Conservation (phyloP, 1,140 invertebrate species). For the Aphaenogaster rudis region DNA sequence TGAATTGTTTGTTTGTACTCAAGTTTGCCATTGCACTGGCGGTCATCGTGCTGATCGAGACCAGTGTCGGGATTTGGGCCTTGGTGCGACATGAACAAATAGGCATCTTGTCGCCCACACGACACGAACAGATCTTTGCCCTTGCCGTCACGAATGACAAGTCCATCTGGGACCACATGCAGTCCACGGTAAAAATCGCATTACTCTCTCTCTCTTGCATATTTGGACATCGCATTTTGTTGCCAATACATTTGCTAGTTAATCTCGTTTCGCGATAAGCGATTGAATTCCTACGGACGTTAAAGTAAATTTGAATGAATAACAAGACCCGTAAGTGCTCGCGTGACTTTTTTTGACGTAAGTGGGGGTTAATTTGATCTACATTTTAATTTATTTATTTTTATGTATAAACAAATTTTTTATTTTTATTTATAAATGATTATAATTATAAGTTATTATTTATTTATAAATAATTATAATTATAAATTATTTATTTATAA, state of each 20-base stretch:
- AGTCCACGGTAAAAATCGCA: slow-evolving; percentile 72
- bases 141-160: slow-evolving; percentile 74
- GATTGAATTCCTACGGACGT: background rate
- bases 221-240: background rate
- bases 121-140: slow-evolving; percentile 84
- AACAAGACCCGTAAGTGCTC: too few relatives aligned
- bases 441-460: too few relatives aligned
- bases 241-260: background rate
- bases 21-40: slow-evolving; percentile 86
- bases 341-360: too few relatives aligned
- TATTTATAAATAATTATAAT: too few relatives aligned
- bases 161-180: slow-evolving; percentile 72
- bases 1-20: slow-evolving; percentile 64
- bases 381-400: too few relatives aligned
- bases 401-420: too few relatives aligned
- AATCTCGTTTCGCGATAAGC: background rate
- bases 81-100: slow-evolving; percentile 87
- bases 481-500: too few relatives aligned
- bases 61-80: slow-evolving; percentile 87
- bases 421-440: too few relatives aligned
- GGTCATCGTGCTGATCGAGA: slow-evolving; percentile 85
- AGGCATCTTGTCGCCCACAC: slow-evolving; percentile 83
- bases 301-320: background rate
- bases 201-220: background rate
- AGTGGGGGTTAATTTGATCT: too few relatives aligned